A percentile compares a stretch with the other conserved stretches of the same genome.
phyloP scores from a whole-genome alignment of 1,140 invertebrate species.

The Odontomachus brunneus region DNA sequence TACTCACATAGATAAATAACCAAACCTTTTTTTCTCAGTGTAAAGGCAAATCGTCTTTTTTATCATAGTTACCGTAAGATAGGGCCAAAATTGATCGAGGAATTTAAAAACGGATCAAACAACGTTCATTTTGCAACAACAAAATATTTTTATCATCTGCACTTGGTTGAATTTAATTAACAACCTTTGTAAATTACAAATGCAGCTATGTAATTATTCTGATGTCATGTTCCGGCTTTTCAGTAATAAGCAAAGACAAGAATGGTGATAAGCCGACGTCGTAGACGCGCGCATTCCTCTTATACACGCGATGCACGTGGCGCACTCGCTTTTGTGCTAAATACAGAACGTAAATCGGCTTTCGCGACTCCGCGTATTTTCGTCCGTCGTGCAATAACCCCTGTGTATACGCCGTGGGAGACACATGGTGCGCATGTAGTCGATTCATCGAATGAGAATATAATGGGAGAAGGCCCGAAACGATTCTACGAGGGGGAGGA shows the following conservation, averaged over 20 bases:
- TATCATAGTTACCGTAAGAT: not conserved
- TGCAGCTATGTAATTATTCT: not conserved
- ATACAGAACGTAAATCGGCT: conserved; percentile 67
- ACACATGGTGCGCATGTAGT: conserved; percentile 39
- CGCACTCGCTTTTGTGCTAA: conserved; percentile 59
- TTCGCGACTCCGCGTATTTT: conserved; percentile 67
- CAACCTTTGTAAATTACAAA: not conserved
- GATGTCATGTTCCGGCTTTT: too few species aligned
- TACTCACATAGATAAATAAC: too few species aligned
- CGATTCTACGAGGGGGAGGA: conserved; percentile 26
- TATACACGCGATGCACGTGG: conserved; percentile 1
- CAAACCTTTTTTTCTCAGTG: too few species aligned
- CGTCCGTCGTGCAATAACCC: conserved; percentile 66
- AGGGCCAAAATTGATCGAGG: not conserved
- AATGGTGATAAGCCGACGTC: not conserved
- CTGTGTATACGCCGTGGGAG: conserved; percentile 46
- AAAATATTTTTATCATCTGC: not conserved
- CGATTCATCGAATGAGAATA: conserved; percentile 59
- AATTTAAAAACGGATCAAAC: not conserved
- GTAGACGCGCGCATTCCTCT: not conserved
- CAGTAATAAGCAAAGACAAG: not conserved
- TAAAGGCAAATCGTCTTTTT: not conserved
- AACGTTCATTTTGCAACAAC: not conserved
- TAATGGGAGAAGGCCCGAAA: conserved; percentile 34
- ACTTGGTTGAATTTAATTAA: not conserved